Evolutionary conservation across 64 coral and sea anemone species (phyloP), one percentile per base, ranked within the genome.

Genomic region (Catalaphyllia jardinei): DNA sequence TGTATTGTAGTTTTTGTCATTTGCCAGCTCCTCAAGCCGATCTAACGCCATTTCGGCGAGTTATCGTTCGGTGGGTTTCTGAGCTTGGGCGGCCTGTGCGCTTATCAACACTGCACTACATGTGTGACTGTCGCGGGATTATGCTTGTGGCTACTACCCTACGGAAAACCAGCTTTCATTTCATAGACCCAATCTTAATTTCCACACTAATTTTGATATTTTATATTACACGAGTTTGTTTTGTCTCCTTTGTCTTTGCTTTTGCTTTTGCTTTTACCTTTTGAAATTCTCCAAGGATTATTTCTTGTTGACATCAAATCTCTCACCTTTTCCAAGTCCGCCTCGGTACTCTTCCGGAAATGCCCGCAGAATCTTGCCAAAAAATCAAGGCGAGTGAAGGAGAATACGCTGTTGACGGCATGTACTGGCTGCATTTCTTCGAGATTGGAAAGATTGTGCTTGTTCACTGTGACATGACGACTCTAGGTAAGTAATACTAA

Each of bases 321-420:
- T 8, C 10, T 73, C 33, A 29, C 29, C 8, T 2, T 15, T 18
- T 22, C 52, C 15, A 2, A 81, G 79, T 29, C 19, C 55, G 29
- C 22, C 57, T 81, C 15, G 79, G 79, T 22, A 31, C 79, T 4
- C 38, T 81, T 62, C 59, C 79, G 8, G 79, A 81, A 0, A 25
- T 81, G 2, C 57, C 79, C 4, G 79, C 28, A 1, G 55, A 62
- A 57, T 20, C 79, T 8, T 81, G 79, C 31, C 31, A 81, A 63
- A 29, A 81, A 31, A 81, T 81, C 16, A 81, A 81, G 10, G 57
- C 28, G 13, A 81, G 79, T 35, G 79, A 81, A 81, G 79, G 29
- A 64, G 27, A 81, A 11, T 29, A 30, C 14, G 59, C 59, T 2
- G 59, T 62, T 4, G 62, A 55, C 55, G 14, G 29, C 1, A 64